Percentiles rank a stretch among this genome's conserved stretches.
Evolutionary conservation across 2,888 invertebrate species (phyloP).

Genomic region (Hemithea aestivaria): DNA sequence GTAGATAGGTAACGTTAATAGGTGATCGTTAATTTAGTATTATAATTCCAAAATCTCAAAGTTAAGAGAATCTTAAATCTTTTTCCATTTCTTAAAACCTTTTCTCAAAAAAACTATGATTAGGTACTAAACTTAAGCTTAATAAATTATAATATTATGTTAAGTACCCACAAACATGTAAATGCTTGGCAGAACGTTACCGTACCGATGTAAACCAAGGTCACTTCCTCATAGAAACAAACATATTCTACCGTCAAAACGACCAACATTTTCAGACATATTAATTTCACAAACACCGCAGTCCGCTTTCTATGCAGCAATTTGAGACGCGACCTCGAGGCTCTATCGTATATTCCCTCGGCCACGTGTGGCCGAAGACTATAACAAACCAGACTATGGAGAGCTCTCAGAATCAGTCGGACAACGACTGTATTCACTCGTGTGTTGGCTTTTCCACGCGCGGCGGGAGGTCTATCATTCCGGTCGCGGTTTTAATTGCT

Average conservation of each 20-base stretch:
- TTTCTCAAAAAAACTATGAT: too few relatives aligned
- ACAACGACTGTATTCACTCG: slow-evolving; percentile 30
- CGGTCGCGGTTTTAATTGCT: slow-evolving; percentile 49
- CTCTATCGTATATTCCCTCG: slow-evolving; percentile 35
- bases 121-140: too few relatives aligned
- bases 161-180: too few relatives aligned
- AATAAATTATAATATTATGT: too few relatives aligned
- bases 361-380: slow-evolving; percentile 45
- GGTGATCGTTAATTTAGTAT: too few relatives aligned
- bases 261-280: slow-evolving; percentile 53
- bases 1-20: too few relatives aligned
- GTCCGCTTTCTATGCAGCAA: slow-evolving; percentile 71
- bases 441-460: slow-evolving; percentile 33
- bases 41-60: too few relatives aligned
- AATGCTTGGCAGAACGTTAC: background rate
- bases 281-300: slow-evolving; percentile 72
- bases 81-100: too few relatives aligned
- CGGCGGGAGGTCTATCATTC: slow-evolving; percentile 34
- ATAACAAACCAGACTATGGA: slow-evolving; percentile 33
- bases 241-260: slow-evolving; percentile 39
- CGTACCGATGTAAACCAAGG: slow-evolving; percentile 11
- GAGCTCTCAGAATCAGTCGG: slow-evolving; percentile 34
- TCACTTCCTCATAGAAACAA: slow-evolving; percentile 11
- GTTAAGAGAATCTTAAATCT: too few relatives aligned
- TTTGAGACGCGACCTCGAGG: slow-evolving; percentile 66